These are phyloP conservation scores for Turdus rufiventris DNA, from an alignment of 2,113 vertebrate species.

Conservation along the genomic window DNA sequence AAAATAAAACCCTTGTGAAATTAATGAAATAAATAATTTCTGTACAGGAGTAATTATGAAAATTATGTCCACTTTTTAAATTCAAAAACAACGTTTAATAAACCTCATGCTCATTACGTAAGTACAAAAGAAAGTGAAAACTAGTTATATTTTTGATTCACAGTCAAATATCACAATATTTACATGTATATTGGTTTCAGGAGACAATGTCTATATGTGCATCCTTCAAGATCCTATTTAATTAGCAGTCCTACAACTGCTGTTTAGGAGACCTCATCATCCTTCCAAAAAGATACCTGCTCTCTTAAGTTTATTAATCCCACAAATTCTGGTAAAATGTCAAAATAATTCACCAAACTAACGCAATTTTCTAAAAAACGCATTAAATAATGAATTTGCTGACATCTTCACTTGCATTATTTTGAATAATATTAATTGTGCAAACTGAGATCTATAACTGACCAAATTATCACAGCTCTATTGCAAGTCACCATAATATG, in stretches of 20 bases:
- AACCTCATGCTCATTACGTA: not conserved
- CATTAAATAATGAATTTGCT: not conserved
- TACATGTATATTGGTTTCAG: not conserved
- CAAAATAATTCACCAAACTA: not conserved
- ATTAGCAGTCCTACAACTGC: not conserved
- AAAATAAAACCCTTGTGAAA: not conserved
- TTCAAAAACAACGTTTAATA: not conserved
- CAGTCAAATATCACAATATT: not conserved
- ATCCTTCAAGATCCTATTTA: not conserved
- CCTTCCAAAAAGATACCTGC: not conserved
- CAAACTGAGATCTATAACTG: not conserved
- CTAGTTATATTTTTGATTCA: not conserved
- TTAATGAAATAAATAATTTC: not conserved
- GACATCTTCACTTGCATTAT: not conserved
- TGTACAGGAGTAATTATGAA: not conserved
- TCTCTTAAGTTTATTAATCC: not conserved
- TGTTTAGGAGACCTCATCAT: not conserved
- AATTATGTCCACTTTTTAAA: not conserved
- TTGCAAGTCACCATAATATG: accelerated
- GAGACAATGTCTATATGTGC: not conserved
- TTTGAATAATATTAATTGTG: not conserved
- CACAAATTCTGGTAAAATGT: not conserved
- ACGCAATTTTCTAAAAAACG: not conserved
- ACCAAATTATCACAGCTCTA: not conserved
- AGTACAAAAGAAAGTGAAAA: not conserved